phyloP scores from a whole-genome alignment of 2,113 vertebrate species.

The Calidris pygmaea region DNA sequence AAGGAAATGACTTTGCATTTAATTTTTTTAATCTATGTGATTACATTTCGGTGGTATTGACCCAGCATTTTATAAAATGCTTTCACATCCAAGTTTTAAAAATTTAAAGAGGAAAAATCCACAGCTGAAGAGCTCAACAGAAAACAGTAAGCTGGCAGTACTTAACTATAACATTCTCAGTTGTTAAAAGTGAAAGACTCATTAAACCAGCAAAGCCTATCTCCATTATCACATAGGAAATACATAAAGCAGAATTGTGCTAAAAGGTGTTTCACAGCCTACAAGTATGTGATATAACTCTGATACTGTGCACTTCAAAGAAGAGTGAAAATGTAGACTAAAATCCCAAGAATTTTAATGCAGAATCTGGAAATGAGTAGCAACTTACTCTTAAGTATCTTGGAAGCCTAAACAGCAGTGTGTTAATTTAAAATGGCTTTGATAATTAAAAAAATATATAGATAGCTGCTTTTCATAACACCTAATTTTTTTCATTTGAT shows the following conservation, averaged over 20 bases:
- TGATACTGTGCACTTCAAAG: not conserved
- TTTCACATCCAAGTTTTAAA: not conserved
- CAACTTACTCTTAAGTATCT: not conserved
- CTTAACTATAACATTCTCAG: not conserved
- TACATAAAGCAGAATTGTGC: not conserved
- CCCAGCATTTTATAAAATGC: not conserved
- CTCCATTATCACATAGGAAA: not conserved
- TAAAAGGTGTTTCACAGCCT: not conserved
- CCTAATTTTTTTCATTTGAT: not conserved
- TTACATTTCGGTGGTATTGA: not conserved
- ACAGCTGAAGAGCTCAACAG: not conserved
- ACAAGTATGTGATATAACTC: not conserved
- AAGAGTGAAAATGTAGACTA: not conserved
- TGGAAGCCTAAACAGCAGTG: not conserved
- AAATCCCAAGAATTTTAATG: not conserved
- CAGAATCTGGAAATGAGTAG: not conserved
- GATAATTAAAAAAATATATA: not conserved
- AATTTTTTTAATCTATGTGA: not conserved
- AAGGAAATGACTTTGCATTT: not conserved
- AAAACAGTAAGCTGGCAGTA: not conserved
- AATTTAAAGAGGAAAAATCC: not conserved
- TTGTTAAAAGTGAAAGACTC: not conserved
- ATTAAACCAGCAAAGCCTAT: not conserved
- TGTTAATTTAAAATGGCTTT: not conserved
- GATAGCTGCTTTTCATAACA: not conserved